Base-by-base conservation (phyloP, 2,113 vertebrate genomes). In the Paradoxurus hermaphroditus region DNA sequence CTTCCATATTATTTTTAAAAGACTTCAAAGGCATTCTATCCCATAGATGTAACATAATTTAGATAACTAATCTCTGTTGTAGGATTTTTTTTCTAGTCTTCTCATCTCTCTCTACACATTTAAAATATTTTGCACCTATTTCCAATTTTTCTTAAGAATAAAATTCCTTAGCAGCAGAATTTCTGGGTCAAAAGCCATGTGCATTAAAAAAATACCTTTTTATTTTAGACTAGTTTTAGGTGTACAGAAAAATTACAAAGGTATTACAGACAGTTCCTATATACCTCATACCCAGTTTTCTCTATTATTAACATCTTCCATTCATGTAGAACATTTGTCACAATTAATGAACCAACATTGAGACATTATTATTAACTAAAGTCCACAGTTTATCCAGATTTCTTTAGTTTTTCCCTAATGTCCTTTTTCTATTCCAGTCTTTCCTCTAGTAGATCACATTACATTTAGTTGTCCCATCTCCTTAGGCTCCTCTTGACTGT, bases 121-220 rank as follows among this genome's bases (percentile, higher is more conserved):
- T 86, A 65, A 88, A n/a, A 93, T 49, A 19, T 95, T 87, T 85
- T 88, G n/a, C 68, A 53, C 23, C n/a, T 27, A 67, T 78, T 97
- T 94, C 77, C 25, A 91, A 67, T 65, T 91, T 72, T 97, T 83
- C 65, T 49, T 97, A 82, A 95, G 44, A 88, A 72, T 72, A 78
- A 96, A 84, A 86, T 65, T 91, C 15, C 63, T 31, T 91, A 95
- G 23, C 59, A n/a, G 51, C 68, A 95, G 34, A 94, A 85, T 95
- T 97, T 95, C 75, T 36, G 90, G 56, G 49, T 63, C 53, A 78
- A 97, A 81, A 83, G 25, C 1, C 19, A 92, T 46, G 21, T 67
- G 51, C 36, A 31, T 68, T 67, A 36, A 62, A 70, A 94, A 87
- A 53, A 18, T 84, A 79, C 7, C 1, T 75, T 86, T 91, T 86